Conservation (phyloP, 2,797 vertebrate genomes). For the Myotis pilosus region DNA sequence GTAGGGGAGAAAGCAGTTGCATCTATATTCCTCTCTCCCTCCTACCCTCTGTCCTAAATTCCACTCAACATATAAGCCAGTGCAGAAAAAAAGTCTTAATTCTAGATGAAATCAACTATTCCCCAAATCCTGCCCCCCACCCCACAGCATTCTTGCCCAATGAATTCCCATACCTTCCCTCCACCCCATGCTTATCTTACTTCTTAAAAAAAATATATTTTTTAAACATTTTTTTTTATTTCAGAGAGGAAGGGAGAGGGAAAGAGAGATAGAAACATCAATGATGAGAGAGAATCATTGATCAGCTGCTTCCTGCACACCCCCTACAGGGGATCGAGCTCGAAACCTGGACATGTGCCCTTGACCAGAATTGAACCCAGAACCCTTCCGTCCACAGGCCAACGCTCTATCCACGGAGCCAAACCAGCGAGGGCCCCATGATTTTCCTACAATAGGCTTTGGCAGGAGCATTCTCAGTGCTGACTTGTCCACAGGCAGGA, state of each 20-base stretch:
- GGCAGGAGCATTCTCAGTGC: neutral
- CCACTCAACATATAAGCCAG: neutral
- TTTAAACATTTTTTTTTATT: too few species aligned
- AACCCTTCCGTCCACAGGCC: too few species aligned
- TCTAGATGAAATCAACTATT: neutral
- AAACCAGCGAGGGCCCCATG: too few species aligned
- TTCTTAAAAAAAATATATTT: too few species aligned
- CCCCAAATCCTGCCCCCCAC: neutral
- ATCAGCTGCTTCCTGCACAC: too few species aligned
- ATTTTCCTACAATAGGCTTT: neutral
- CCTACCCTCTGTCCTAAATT: conserved; percentile 42
- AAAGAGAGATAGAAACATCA: too few species aligned
- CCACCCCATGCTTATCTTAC: neutral
- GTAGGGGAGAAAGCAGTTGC: neutral
- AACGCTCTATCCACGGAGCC: too few species aligned
- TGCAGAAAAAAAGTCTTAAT: neutral
- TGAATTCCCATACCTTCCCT: neutral
- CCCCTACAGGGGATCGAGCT: too few species aligned
- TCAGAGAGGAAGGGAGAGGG: too few species aligned
- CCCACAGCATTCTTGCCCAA: neutral
- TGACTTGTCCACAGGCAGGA: neutral
- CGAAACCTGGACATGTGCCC: too few species aligned
- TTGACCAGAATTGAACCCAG: too few species aligned
- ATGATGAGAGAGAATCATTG: too few species aligned
- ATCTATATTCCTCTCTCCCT: conserved; percentile 31